Conservation (phyloP, 2,888 invertebrate species). For the Orthonevra nobilis region DNA sequence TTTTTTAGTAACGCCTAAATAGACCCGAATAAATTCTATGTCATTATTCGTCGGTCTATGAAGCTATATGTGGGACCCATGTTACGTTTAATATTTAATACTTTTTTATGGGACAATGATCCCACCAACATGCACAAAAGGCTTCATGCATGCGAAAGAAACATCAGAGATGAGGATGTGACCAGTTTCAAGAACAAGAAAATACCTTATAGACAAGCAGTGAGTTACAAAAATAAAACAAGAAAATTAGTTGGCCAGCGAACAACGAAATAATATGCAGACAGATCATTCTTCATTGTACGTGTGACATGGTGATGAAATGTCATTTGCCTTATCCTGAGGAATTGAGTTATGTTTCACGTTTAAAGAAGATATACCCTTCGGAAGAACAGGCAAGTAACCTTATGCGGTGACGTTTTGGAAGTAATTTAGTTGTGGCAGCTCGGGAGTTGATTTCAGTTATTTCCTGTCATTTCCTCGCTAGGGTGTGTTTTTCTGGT, state of each 20-base stretch:
- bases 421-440: neutral
- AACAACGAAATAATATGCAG: neutral
- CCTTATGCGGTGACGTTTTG: neutral
- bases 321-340: neutral
- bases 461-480: neutral
- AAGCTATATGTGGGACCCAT: neutral
- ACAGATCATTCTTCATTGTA: neutral
- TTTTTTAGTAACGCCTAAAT: slow-evolving; percentile 9
- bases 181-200: too few species aligned
- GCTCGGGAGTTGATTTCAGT: neutral
- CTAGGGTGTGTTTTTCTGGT: neutral
- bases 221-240: too few species aligned
- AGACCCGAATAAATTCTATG: slow-evolving; percentile 3
- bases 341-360: slow-evolving; percentile 7
- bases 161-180: neutral
- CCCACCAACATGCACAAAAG: neutral
- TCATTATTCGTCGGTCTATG: neutral
- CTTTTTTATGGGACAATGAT: neutral
- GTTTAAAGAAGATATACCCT: neutral
- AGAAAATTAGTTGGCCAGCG: neutral
- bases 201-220: too few species aligned
- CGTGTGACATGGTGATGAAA: slow-evolving; percentile 6
- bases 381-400: too few species aligned
- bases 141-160: neutral
- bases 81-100: neutral